These are phyloP conservation scores for Cotesia congregata DNA, from an alignment of 2,888 invertebrate genomes.

Conservation along the genomic window DNA sequence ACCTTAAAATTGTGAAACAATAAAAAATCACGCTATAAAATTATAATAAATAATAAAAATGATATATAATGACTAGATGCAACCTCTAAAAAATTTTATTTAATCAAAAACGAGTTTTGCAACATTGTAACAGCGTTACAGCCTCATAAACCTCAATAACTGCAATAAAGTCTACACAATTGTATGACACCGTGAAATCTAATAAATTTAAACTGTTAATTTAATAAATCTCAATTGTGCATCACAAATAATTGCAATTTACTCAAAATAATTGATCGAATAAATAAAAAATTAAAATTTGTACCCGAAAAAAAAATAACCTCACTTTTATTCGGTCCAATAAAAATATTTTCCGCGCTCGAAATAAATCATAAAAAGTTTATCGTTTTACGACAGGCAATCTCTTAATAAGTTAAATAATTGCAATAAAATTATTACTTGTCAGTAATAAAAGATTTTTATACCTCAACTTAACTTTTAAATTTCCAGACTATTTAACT, in stretches of 20 bases:
- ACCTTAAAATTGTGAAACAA: too few relatives aligned
- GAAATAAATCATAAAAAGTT: background rate
- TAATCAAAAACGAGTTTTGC: background rate
- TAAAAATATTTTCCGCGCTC: background rate
- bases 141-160: background rate
- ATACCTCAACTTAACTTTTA: too few relatives aligned
- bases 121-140: background rate
- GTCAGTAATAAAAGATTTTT: too few relatives aligned
- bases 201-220: background rate
- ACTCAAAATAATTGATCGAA: too few relatives aligned
- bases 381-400: background rate
- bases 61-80: constrained; percentile 27
- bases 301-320: background rate
- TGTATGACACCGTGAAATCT: constrained; percentile 30
- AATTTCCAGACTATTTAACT: too few relatives aligned
- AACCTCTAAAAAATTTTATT: background rate
- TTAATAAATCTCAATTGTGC: too few relatives aligned
- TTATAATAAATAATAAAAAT: too few relatives aligned
- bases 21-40: too few relatives aligned
- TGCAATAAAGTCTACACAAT: constrained; percentile 15
- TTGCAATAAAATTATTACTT: background rate
- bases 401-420: background rate
- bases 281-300: too few relatives aligned
- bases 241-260: too few relatives aligned
- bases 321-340: background rate